Percentiles rank a stretch among this genome's conserved stretches.
These are phyloP conservation scores for Desoria tigrina DNA, from an alignment of 2,888 invertebrate species.

Conservation along the genomic window DNA sequence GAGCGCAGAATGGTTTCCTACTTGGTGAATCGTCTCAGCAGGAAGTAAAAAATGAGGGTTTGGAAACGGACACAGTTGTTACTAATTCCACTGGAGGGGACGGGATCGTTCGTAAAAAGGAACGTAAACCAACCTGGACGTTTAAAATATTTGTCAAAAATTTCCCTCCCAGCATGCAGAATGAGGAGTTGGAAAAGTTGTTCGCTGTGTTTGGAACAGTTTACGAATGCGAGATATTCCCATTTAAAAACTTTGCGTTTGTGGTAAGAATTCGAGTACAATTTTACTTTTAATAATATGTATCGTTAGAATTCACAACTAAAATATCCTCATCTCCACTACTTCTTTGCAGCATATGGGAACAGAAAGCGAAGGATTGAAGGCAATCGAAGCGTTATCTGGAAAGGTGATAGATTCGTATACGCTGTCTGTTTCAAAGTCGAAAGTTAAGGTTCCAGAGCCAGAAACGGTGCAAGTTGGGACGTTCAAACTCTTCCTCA, in stretches of 20 bases:
- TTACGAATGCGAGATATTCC: constrained; percentile 47
- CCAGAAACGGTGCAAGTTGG: constrained; percentile 30
- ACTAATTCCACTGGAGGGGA: not conserved
- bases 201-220: constrained; percentile 37
- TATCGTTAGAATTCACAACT: not conserved
- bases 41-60: not conserved
- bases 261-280: constrained; percentile 37
- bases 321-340: not conserved
- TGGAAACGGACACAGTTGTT: not conserved
- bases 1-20: not conserved
- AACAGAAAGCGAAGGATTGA: constrained; percentile 20
- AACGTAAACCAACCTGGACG: not conserved
- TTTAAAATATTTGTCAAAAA: constrained; percentile 15
- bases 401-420: constrained; percentile 26
- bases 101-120: not conserved
- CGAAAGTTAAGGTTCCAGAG: constrained; percentile 13
- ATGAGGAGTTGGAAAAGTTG: constrained; percentile 33
- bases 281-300: constrained; percentile 1
- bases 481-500: constrained; percentile 48
- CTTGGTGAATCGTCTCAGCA: not conserved
- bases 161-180: constrained; percentile 40
- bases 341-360: constrained; percentile 34
- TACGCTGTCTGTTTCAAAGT: constrained; percentile 34
- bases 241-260: constrained; percentile 47
- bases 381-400: constrained; percentile 33